Evolutionary conservation across 2,113 vertebrate genomes (phyloP).

Genomic region (Heterotis niloticus): DNA sequence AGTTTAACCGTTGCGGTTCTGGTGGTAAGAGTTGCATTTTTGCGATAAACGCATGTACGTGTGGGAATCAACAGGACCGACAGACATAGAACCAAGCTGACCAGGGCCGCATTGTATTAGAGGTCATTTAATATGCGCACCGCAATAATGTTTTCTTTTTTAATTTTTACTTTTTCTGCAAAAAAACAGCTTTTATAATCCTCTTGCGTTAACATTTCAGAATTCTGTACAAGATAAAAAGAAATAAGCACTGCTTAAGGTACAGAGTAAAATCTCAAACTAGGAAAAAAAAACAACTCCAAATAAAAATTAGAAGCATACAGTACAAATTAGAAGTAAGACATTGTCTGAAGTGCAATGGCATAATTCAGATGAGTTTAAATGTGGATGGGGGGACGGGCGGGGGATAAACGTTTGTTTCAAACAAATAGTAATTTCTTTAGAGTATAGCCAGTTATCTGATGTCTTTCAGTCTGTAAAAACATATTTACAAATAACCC

Average conservation of each 20-base stretch:
- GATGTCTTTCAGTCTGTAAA: constrained; percentile 92
- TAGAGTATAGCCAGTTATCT: constrained; percentile 97
- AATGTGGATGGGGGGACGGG: constrained; percentile 89
- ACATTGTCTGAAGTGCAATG: constrained; percentile 93
- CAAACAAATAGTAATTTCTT: constrained; percentile 98
- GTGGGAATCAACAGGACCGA: background rate
- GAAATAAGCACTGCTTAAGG: constrained; percentile 88
- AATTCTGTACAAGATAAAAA: constrained; percentile 93
- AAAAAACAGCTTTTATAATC: constrained; percentile 67
- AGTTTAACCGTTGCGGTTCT: too few relatives aligned
- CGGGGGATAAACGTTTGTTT: constrained; percentile 99
- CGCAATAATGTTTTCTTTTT: constrained; percentile 83
- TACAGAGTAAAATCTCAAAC: constrained; percentile 86
- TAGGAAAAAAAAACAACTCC: constrained; percentile 67
- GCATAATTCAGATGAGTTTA: constrained; percentile 87
- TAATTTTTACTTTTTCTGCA: constrained; percentile 86
- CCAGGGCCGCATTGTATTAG: background rate
- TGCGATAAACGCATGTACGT: background rate
- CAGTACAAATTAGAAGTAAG: constrained; percentile 93
- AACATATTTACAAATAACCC: constrained; percentile 99
- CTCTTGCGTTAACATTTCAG: constrained; percentile 87
- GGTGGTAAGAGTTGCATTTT: background rate
- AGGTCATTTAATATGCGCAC: constrained; percentile 61
- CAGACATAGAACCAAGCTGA: background rate
- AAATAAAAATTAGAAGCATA: constrained; percentile 80